Base-by-base conservation (phyloP, 2,888 invertebrate species). In the Conistra vaccinii region DNA sequence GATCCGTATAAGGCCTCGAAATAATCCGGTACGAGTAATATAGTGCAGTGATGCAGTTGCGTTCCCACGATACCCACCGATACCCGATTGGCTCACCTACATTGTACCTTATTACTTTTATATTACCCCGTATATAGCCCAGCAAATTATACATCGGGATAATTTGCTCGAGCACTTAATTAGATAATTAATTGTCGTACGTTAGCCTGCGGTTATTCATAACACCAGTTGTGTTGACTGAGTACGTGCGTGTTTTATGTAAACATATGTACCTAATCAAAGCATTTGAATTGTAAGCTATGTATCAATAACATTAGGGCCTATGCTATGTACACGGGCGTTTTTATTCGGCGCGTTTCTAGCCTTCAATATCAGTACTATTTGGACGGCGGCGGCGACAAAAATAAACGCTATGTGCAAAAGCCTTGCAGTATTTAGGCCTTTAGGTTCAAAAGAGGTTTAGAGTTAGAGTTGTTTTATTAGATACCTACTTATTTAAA, bases 11-110 rank as follows among this genome's bases (percentile, higher is more conserved):
- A 89, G 91, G 91, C 87, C 87, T 87, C 84, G 82, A 78, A 81
- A 85, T 83, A 88, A 87, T 88, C 89, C 87, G 87, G 88, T 87
- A 84, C 81, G 60, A 68, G 69, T 48, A 69, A 79, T 83, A 81
- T 85, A 84, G 86, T 80, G 73, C 73, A 81, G 69, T 80, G 83
- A 85, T 78, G 75, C 72, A 78, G 66, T 81, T 57, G 83, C 78
- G 91, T 93, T 94, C 93, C 92, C 93, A 94, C 92, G 92, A 88
- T 91, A 89, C 89, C 88, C 89, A 88, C 57, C 51, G 61, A 80
- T 78, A 42, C 42, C 17, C 78, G 78, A 85, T 88, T 85, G 87
- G 79, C 87, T 89, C 88, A 89, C 89, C 89, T 85, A 85, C 78
- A 85, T 81, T 83, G 69, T 76, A 75, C 62, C 80, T 89, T 87